These are phyloP conservation scores for Myoxocephalus aenaeus DNA, from an alignment of 2,797 vertebrate genomes.

Conservation along the genomic window DNA sequence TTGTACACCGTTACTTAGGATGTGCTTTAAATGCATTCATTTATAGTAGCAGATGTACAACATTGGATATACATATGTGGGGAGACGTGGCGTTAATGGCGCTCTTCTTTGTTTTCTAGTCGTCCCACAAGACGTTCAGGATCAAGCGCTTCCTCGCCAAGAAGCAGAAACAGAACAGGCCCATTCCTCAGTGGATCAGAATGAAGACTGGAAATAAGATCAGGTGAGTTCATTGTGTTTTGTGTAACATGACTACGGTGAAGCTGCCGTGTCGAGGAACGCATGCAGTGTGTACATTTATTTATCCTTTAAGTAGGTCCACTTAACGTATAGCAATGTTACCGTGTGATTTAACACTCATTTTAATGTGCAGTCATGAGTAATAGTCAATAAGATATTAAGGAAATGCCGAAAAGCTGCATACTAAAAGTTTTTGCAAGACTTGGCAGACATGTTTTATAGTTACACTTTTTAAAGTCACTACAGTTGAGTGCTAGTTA, in stretches of 20 bases:
- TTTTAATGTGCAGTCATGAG: background rate
- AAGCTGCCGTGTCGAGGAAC: fast-evolving
- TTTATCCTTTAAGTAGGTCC: background rate
- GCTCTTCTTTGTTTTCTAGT: slow-evolving; percentile 75
- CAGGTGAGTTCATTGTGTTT: slow-evolving; percentile 82
- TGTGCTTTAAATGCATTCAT: fast-evolving
- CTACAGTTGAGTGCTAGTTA: background rate
- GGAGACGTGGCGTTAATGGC: background rate
- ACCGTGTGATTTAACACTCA: background rate
- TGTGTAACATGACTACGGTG: background rate
- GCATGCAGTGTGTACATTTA: background rate
- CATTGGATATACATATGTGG: fast-evolving
- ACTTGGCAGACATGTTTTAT: background rate
- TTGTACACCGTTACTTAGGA: fast-evolving
- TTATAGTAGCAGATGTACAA: fast-evolving
- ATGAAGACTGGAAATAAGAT: slow-evolving; percentile 99
- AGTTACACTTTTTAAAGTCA: no score
- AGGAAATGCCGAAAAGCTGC: background rate
- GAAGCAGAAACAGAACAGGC: slow-evolving; percentile 99
- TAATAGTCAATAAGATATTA: background rate
- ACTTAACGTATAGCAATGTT: background rate
- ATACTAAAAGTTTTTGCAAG: background rate
- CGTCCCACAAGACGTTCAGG: slow-evolving; percentile 98
- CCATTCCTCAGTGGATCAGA: slow-evolving; percentile 99
- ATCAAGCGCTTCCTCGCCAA: slow-evolving; percentile 99